These are phyloP conservation scores for Isoperla grammatica DNA, from an alignment of 2,888 invertebrate genomes.

Conservation along the genomic window DNA sequence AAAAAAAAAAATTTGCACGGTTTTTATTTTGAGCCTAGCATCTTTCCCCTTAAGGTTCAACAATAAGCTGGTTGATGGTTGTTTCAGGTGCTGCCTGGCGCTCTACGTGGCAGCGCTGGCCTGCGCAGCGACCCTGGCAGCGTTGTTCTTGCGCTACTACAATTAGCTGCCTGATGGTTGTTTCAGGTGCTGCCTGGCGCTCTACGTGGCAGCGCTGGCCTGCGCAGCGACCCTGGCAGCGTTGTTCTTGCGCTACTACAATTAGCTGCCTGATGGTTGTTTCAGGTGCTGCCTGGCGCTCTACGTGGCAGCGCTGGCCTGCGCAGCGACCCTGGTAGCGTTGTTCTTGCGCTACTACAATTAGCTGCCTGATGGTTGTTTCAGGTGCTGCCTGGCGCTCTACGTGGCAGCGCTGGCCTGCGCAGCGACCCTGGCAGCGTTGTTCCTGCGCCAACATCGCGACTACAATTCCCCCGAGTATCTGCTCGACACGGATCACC, in stretches of 20 bases:
- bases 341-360: too few species aligned
- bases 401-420: constrained; percentile 7
- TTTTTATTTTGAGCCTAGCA: too few species aligned
- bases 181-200: constrained; percentile 7
- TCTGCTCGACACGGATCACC: constrained; percentile 21
- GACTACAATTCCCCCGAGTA: constrained; percentile 19
- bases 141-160: constrained; percentile 15
- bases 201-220: constrained; percentile 1
- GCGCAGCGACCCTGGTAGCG: neutral
- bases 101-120: constrained; percentile 7
- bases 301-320: constrained; percentile 1
- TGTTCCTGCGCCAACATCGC: constrained; percentile 8
- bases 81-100: constrained; percentile 1
- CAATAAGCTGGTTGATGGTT: too few species aligned
- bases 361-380: too few species aligned
- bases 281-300: constrained; percentile 10
- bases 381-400: constrained; percentile 10
- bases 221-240: constrained; percentile 7
- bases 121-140: constrained; percentile 6
- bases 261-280: too few species aligned
- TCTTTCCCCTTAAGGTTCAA: too few species aligned
- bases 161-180: too few species aligned
- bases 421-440: neutral
- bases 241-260: too few species aligned
- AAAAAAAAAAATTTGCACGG: too few species aligned